Evolutionary conservation across 2,888 invertebrate genomes (phyloP).

Genomic region (Meta bourneti): DNA sequence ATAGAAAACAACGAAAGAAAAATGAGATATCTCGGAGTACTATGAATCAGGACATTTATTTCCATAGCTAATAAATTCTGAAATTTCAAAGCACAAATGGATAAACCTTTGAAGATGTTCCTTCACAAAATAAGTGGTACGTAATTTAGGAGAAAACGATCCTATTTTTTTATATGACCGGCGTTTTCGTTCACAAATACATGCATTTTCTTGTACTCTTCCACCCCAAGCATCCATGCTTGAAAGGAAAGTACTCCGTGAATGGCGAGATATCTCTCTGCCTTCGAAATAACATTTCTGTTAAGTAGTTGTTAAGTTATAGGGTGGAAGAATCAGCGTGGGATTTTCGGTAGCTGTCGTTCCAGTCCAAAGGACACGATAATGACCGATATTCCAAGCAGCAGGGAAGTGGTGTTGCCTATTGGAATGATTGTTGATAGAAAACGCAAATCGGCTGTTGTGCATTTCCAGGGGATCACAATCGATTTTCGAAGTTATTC

Average conservation of each 20-base stretch:
- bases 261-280: neutral
- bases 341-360: neutral
- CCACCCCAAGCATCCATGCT: neutral
- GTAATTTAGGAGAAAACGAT: too few species aligned
- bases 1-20: too few species aligned
- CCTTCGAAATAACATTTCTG: neutral
- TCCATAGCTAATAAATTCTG: too few species aligned
- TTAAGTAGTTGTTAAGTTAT: neutral
- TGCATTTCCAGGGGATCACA: neutral
- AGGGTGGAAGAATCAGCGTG: neutral
- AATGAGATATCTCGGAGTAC: too few species aligned
- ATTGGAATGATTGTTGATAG: neutral
- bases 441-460: neutral
- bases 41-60: too few species aligned
- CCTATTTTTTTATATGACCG: neutral
- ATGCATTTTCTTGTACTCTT: constrained; percentile 2
- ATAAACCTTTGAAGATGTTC: too few species aligned
- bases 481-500: too few species aligned
- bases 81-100: too few species aligned
- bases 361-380: neutral
- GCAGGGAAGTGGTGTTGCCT: neutral
- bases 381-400: neutral
- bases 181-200: neutral
- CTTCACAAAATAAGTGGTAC: too few species aligned
- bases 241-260: neutral